phyloP scores from a whole-genome alignment of 2,888 invertebrate species.

The Lycocerus yunnanus region DNA sequence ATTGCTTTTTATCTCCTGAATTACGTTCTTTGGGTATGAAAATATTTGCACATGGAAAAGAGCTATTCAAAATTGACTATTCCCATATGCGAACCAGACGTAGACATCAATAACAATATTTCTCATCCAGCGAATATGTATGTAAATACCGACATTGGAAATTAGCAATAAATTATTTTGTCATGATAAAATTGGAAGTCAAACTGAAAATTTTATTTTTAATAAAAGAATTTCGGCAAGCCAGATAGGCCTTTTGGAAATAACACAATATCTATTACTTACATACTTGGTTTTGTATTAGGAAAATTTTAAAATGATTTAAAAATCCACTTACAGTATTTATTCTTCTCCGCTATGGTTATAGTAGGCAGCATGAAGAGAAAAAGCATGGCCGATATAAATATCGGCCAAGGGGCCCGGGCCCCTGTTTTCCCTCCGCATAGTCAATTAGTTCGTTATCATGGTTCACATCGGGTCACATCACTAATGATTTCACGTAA shows the following conservation, averaged over 20 bases:
- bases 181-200: too few relatives aligned
- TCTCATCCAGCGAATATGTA: not conserved
- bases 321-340: slow-evolving; percentile 49
- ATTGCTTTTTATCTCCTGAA: slow-evolving; percentile 12
- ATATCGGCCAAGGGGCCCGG: slow-evolving; percentile 46
- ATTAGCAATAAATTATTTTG: too few relatives aligned
- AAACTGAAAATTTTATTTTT: too few relatives aligned
- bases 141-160: not conserved
- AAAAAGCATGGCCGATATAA: slow-evolving; percentile 41
- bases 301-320: not conserved
- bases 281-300: too few relatives aligned
- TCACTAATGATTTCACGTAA: slow-evolving; percentile 14
- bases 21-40: not conserved
- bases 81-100: not conserved
- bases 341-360: slow-evolving; percentile 49
- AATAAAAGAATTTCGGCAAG: too few relatives aligned
- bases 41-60: slow-evolving; percentile 7
- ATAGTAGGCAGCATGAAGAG: slow-evolving; percentile 40
- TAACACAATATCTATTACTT: too few relatives aligned
- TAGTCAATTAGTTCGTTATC: slow-evolving; percentile 4
- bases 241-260: too few relatives aligned
- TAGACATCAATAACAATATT: not conserved
- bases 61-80: not conserved
- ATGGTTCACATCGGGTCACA: slow-evolving; percentile 18
- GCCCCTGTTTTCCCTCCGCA: slow-evolving; percentile 40